Base-by-base conservation (phyloP, 1,140 invertebrate genomes). In the Wasmannia auropunctata region DNA sequence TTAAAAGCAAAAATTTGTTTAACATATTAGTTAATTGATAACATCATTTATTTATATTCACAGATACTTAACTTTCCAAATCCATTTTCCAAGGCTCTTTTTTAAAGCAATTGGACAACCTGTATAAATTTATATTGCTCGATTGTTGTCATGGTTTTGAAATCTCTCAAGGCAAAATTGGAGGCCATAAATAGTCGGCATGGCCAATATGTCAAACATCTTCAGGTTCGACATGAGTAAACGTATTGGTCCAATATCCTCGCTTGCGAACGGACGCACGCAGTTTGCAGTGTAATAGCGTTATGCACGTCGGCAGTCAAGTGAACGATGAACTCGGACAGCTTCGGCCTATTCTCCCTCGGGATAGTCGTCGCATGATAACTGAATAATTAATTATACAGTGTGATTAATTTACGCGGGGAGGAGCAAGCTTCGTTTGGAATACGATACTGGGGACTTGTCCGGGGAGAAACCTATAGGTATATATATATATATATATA, bases 381-480 rank as follows among this genome's bases (percentile, higher is more conserved):
- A 93, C 91, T 90, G 91, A 92, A 92, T 92, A 93, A 93, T 93
- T 93, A 93, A 93, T 93, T 92, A 93, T 91, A 86, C 85, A 75
- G 85, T 58, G 88, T 91, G 91, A 93, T 93, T 93, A 92, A 92
- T 91, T 90, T 74, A 79, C 63, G 43, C 74, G 51, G 49, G 67
- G 62, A 22, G 43, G 7, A 86, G 58, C 69, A 46, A 25, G 88
- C 75, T 84, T 86, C 86, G 88, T 91, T 91, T 74, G 77, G 77
- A 81, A 86, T 88, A 86, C 70, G 86, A 86, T 79, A 85, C 86
- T 34, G 46, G 69, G 46, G 65, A 60, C 74, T 83, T 70, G 79
- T 58, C 37, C 72, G 88, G 56, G 62, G 77, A 43, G 49, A 51
- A 58, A 40, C 34, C 76, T 80, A 70, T 14, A 31, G 19, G 10